A percentile compares a stretch with the other conserved stretches of the same genome.
phyloP scores from a whole-genome alignment of 2,888 invertebrate genomes.

The Diploptera punctata region DNA sequence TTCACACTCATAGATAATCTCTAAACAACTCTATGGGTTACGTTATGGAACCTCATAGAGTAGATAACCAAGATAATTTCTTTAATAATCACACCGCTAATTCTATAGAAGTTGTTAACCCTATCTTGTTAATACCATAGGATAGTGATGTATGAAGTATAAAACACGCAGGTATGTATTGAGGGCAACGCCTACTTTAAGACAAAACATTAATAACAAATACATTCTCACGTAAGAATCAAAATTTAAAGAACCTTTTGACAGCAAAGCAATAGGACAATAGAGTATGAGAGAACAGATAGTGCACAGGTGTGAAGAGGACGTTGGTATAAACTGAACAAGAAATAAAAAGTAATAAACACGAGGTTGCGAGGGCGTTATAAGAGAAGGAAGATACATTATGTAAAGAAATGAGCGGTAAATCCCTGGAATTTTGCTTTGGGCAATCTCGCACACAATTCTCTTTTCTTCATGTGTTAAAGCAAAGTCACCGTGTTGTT shows the following conservation, averaged over 20 bases:
- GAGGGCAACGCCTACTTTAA: background rate
- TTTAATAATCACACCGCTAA: no score
- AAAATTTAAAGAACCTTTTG: background rate
- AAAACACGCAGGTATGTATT: no score
- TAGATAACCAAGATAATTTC: no score
- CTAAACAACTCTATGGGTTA: no score
- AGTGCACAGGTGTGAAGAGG: background rate
- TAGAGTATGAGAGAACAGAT: background rate
- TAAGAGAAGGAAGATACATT: background rate
- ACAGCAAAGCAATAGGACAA: background rate
- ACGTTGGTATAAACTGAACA: no score
- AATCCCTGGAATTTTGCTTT: slow-evolving; percentile 12
- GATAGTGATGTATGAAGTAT: no score
- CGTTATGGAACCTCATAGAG: no score
- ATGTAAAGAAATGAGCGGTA: background rate
- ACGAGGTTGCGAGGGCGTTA: background rate
- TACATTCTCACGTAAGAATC: background rate
- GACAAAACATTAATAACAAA: background rate
- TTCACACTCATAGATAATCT: no score
- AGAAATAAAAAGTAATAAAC: background rate
- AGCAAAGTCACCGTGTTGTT: background rate
- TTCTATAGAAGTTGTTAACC: no score
- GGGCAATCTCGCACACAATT: background rate
- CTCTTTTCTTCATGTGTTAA: slow-evolving; percentile 5
- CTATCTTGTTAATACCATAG: no score